Evolutionary conservation across 2,797 vertebrate genomes (phyloP), one percentile per base, ranked within the genome.

Genomic region (Sebastiscus albofasciatus): DNA sequence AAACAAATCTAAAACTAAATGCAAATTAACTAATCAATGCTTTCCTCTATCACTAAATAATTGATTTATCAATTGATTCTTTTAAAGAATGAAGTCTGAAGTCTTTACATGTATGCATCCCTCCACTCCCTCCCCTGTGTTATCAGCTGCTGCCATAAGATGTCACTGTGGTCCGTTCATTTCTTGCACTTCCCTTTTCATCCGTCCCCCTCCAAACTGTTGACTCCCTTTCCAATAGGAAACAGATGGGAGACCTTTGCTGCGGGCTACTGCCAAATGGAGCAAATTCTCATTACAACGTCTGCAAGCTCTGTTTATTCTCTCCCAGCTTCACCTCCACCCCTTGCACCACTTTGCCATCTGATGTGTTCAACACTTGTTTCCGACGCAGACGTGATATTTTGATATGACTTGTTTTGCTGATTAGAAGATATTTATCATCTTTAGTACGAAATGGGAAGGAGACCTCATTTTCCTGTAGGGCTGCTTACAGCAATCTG

Each of bases 251-350:
- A 87, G 89, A 92, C 80, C 88, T 94, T 90, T 92, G 91, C 92
- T 94, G 83, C 79, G 16, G 90, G 92, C 92, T 88, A 86, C 90
- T 91, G 89, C 91, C 93, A 94, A 94, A 95, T 91, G 89, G 84
- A 92, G 85, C 86, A 93, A 87, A 92, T 94, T 94, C 88, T 94
- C 92, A 94, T 93, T 94, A 91, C 87, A 89, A 73, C 67, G 84
- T 92, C 93, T 93, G 87, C 87, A 84, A 90, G 90, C 87, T 94
- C 87, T 90, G 88, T 93, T 95, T 92, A 91, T 93, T 91, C 93
- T 92, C 85, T 86, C 76, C 54, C 16, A 81, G 81, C 76, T 81
- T 86, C 84, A 82, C 89, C 79, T 84, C 77, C 80, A 75, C 82
- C 83, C 82, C 69, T 62, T 12, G 54, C 82, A 77, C 83, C 82